phyloP scores from a whole-genome alignment of 2,888 invertebrate species.

The Nephrotoma guestfalica region DNA sequence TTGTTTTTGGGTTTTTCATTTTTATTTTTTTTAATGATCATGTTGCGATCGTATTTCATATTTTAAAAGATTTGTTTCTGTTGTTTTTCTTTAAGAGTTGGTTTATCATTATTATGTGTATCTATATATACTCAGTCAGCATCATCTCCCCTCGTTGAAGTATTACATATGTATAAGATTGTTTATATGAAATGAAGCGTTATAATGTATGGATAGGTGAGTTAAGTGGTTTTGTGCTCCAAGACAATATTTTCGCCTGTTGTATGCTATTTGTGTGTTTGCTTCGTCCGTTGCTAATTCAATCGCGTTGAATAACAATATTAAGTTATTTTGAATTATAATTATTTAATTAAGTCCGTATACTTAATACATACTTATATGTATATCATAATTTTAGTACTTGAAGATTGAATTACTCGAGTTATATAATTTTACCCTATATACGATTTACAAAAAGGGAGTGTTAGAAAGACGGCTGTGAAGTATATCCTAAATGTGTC shows the following conservation, averaged over 20 bases:
- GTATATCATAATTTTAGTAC: too few species aligned
- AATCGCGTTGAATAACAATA: not conserved
- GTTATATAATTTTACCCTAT: too few species aligned
- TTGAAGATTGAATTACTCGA: too few species aligned
- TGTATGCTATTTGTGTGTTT: not conserved
- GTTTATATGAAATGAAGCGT: not conserved
- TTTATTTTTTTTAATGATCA: not conserved
- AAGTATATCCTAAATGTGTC: too few species aligned
- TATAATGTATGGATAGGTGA: not conserved
- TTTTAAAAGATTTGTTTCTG: not conserved
- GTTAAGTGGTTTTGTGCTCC: not conserved
- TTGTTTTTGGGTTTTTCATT: not conserved
- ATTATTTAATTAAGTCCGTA: not conserved
- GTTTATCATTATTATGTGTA: not conserved
- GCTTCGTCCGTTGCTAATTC: not conserved
- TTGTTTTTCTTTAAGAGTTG: not conserved
- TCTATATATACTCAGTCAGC: not conserved
- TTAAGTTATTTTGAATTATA: not conserved
- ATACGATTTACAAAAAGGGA: too few species aligned
- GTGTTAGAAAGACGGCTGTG: too few species aligned
- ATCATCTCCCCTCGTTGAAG: not conserved
- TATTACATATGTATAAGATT: not conserved
- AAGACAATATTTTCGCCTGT: not conserved
- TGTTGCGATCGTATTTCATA: not conserved
- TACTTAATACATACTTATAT: too few species aligned